Evolutionary conservation across 2,888 invertebrate genomes (phyloP), one percentile per base, ranked within the genome.

Genomic region (Netelia fuscicornis): DNA sequence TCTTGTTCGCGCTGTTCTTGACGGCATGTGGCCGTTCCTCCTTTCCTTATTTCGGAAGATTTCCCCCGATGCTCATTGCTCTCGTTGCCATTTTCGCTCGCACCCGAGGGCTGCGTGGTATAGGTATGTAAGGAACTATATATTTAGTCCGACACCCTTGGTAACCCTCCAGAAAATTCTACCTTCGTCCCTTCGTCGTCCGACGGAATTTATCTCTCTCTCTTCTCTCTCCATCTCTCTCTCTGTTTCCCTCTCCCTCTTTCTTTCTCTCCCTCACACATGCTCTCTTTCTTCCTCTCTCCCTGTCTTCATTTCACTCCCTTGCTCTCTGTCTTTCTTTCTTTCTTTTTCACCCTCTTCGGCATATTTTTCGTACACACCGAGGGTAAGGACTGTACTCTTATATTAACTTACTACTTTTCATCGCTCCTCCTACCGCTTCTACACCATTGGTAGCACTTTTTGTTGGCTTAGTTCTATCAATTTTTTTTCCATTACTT

Each of bases 11-110:
- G 60, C 83, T 70, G 20, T 58, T 56, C 75, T 65, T 78, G 52
- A 75, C 58, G 54, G 72, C 60, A 48, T 64, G 30, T n/a, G 42
- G 54, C 58, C 68, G 42, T 76, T 70, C 44, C 54, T 68, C 42
- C 60, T 79, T 60, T 68, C 76, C 80, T 91, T 91, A 90, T 91
- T 91, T 91, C 88, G 86, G 86, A 89, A 90, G 91, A 91, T 91
- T 91, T 91, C 91, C 92, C 91, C 88, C 85, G 92, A 90, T 90
- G 90, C 90, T 91, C 91, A 88, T 91, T 91, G 89, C 89, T 88
- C 87, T 89, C 86, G 81, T 71, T 78, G 48, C 23, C 70, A 68
- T 64, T 72, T 72, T 83, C 84, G 72, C 87, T 85, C 86, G 74
- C 85, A 77, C 83, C 86, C 3, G 11, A 48, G 54, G 17, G 25